A percentile compares a stretch with the other conserved stretches of the same genome.
Evolutionary conservation across 2,113 vertebrate genomes (phyloP).

Genomic region (Erythrocebus patas): DNA sequence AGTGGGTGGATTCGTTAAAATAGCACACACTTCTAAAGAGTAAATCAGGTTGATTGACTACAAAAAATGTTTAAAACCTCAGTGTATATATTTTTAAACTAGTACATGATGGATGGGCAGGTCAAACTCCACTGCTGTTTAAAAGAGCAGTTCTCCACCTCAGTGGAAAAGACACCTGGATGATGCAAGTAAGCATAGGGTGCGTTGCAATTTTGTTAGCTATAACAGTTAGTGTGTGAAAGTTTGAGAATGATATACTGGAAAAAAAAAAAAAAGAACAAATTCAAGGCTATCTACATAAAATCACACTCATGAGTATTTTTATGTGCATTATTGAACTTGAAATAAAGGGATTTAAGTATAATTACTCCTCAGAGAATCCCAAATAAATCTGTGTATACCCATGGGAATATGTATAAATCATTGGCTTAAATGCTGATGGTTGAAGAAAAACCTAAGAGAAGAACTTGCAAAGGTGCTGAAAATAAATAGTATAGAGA

Average conservation of each 20-base stretch:
- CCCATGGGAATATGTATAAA: not conserved
- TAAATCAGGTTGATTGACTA: not conserved
- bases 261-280: not conserved
- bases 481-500: not conserved
- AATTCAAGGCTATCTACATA: not conserved
- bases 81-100: not conserved
- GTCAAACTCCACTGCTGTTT: not conserved
- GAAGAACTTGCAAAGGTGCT: not conserved
- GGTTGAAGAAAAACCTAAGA: not conserved
- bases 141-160: not conserved
- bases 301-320: not conserved
- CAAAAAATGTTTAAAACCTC: slow-evolving; percentile 27
- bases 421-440: not conserved
- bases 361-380: not conserved
- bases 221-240: not conserved
- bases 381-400: not conserved
- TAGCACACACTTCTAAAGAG: not conserved
- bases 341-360: slow-evolving; percentile 21
- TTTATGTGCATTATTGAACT: not conserved
- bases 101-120: not conserved
- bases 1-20: not conserved
- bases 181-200: not conserved
- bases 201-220: slow-evolving; percentile 24
- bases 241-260: not conserved
- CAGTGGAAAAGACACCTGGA: not conserved